phyloP scores from a whole-genome alignment of 2,113 vertebrate genomes.

The Trematocara macrostoma region DNA sequence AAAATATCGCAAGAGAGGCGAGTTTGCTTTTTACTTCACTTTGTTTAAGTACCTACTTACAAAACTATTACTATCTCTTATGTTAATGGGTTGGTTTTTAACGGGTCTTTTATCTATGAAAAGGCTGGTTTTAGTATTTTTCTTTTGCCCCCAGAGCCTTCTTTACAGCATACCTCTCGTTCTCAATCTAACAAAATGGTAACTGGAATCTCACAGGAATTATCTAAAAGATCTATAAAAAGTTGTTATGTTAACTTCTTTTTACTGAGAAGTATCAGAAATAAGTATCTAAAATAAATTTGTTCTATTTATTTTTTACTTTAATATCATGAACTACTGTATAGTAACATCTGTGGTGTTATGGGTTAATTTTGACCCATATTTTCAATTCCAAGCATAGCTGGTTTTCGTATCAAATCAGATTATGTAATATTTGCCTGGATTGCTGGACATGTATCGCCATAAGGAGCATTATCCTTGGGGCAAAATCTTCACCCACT shows the following conservation, averaged over 20 bases:
- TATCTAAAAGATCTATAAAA: not conserved
- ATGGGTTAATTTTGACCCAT: fast-evolving
- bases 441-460: not conserved
- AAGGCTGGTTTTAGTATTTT: not conserved
- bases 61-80: fast-evolving
- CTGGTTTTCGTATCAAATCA: fast-evolving
- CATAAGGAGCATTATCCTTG: not conserved
- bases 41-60: not conserved
- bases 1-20: fast-evolving
- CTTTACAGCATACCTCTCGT: not conserved
- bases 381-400: fast-evolving
- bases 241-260: not conserved
- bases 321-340: fast-evolving
- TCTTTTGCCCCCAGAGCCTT: not conserved
- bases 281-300: not conserved
- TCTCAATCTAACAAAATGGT: not conserved
- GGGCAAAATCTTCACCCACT: fast-evolving
- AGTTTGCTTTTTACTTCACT: not conserved
- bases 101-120: fast-evolving
- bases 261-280: not conserved
- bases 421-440: not conserved
- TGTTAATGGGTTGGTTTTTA: not conserved
- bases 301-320: fast-evolving
- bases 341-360: fast-evolving
- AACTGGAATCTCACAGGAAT: not conserved